These are phyloP conservation scores for Thymallus thymallus DNA, from an alignment of 2,113 vertebrate genomes.

Conservation along the genomic window DNA sequence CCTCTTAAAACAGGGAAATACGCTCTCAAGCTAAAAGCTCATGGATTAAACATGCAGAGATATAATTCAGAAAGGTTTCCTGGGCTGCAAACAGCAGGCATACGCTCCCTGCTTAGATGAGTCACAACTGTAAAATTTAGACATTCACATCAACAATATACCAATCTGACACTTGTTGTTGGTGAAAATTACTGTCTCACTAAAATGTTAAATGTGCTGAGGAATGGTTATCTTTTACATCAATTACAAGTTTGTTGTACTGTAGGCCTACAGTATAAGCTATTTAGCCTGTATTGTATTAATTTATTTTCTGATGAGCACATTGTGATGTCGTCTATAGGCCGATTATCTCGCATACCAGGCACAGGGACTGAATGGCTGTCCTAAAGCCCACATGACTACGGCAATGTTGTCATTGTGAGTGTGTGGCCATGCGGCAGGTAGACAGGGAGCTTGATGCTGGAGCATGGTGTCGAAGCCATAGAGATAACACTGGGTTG, in stretches of 20 bases:
- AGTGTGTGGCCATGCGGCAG: constrained; percentile 16
- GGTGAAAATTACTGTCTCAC: neutral
- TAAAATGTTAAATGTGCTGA: neutral
- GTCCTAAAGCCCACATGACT: constrained; percentile 1
- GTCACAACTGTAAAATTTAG: constrained; percentile 41
- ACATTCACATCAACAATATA: constrained; percentile 37
- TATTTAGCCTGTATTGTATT: neutral
- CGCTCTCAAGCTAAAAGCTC: constrained; percentile 9
- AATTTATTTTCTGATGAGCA: neutral
- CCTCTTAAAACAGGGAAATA: neutral
- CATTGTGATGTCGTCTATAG: neutral
- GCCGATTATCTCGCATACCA: neutral
- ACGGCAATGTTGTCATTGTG: neutral
- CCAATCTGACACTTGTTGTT: constrained; percentile 22
- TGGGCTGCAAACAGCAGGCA: constrained; percentile 8
- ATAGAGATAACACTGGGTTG: too few species aligned
- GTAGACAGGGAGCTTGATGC: neutral
- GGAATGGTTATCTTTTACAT: neutral
- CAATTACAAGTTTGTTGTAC: too few species aligned
- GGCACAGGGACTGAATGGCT: neutral
- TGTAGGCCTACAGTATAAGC: neutral
- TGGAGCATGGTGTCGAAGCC: neutral
- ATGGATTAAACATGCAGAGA: constrained; percentile 55
- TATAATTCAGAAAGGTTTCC: constrained; percentile 27
- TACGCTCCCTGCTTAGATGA: constrained; percentile 33